phyloP scores from a whole-genome alignment of 2,888 invertebrate species.

The Lycaena phlaeas region DNA sequence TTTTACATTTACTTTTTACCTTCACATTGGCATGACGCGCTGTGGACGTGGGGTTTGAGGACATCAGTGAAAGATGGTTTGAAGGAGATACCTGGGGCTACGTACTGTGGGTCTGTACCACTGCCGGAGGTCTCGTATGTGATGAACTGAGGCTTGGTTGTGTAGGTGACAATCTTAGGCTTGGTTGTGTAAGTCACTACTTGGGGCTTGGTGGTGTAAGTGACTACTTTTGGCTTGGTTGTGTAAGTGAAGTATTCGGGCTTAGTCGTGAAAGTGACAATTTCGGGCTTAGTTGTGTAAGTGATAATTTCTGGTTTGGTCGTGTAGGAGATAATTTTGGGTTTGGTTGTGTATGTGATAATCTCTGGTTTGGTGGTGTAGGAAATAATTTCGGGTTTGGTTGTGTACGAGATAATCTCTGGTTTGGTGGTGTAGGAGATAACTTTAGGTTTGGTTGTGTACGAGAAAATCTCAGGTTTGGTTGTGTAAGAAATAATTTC shows the following conservation, averaged over 20 bases:
- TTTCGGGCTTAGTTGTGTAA: conserved; percentile 28
- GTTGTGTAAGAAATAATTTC: too few relatives aligned
- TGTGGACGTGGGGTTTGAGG: conserved; percentile 41
- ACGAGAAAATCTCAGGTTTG: too few relatives aligned
- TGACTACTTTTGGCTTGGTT: conserved; percentile 44
- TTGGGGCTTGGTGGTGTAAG: conserved; percentile 46
- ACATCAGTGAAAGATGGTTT: conserved; percentile 47
- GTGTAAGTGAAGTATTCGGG: conserved; percentile 38
- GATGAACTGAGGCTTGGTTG: conserved; percentile 46
- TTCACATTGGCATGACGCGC: conserved; percentile 52
- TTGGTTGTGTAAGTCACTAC: conserved; percentile 45
- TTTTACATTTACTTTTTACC: conserved; percentile 35
- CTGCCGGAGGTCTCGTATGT: conserved; percentile 57
- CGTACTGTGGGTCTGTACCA: conserved; percentile 51
- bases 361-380: conserved; percentile 40
- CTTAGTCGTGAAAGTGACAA: conserved; percentile 24
- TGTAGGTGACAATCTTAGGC: conserved; percentile 43
- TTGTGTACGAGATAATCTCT: conserved; percentile 25
- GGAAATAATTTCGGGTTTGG: conserved; percentile 24
- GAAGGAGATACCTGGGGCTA: conserved; percentile 42
- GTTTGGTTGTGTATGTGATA: conserved; percentile 26
- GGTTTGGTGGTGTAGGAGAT: conserved; percentile 43
- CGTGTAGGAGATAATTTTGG: conserved; percentile 23
- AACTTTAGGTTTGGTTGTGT: too few relatives aligned
- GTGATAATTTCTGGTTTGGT: conserved; percentile 26